Conservation (phyloP, 1,140 invertebrate genomes). For the Aporrectodea caliginosa region DNA sequence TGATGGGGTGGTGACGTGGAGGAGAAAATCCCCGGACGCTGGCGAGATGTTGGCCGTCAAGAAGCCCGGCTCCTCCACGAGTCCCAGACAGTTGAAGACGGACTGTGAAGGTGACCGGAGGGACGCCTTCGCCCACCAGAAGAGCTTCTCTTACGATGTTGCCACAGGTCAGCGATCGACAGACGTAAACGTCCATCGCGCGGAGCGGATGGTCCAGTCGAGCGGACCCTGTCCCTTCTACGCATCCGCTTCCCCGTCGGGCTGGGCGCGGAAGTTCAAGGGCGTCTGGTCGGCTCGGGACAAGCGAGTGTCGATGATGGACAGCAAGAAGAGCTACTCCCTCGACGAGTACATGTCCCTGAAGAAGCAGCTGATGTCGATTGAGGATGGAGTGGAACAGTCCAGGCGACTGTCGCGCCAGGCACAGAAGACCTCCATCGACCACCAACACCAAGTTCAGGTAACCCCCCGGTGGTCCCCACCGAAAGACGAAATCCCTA, state of each 20-base stretch:
- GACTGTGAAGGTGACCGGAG: not conserved
- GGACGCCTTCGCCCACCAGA: conserved; percentile 8
- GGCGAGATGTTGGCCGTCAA: not conserved
- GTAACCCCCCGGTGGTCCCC: too few species aligned
- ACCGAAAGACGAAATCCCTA: too few species aligned
- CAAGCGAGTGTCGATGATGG: not conserved
- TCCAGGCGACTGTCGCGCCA: not conserved
- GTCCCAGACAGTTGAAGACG: not conserved
- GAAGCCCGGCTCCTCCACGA: not conserved
- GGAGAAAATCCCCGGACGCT: conserved; percentile 10
- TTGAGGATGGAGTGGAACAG: not conserved
- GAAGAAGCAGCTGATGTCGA: not conserved
- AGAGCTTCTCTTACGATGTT: conserved; percentile 24
- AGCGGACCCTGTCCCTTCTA: too few species aligned
- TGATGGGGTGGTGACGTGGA: conserved; percentile 18
- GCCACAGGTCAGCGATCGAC: not conserved
- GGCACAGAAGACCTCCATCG: not conserved
- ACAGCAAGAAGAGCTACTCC: not conserved
- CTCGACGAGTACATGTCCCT: not conserved
- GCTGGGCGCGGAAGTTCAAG: not conserved
- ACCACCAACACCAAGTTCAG: not conserved
- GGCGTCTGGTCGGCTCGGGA: not conserved
- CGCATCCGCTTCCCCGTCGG: too few species aligned
- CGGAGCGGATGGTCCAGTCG: not conserved
- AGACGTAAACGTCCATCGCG: not conserved